Percentiles rank a stretch among this genome's conserved stretches.
Conservation (phyloP, 2,113 vertebrate genomes). For the Monopterus albus region DNA sequence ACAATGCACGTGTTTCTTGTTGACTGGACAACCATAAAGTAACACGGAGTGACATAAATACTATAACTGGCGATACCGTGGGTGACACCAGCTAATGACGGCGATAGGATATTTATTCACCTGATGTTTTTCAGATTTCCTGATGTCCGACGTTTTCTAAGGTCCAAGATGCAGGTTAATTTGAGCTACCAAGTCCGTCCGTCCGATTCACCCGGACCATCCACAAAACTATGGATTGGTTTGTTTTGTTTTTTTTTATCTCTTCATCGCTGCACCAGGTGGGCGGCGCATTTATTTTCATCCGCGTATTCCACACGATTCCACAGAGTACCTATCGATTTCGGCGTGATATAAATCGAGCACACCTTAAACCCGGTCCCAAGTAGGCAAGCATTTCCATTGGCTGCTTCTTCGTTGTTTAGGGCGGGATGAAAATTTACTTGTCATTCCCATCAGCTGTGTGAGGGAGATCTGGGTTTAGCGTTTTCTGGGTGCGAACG, state of each 20-base stretch:
- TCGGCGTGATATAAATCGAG: not conserved
- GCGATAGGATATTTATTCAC: constrained; percentile 33
- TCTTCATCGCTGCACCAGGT: accelerated
- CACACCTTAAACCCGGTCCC: not conserved
- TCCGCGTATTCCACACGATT: not conserved
- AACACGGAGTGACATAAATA: constrained; percentile 56
- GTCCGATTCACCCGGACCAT: not conserved
- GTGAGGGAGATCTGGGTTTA: not conserved
- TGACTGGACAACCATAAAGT: constrained; percentile 68
- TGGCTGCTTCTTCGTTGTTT: constrained; percentile 14
- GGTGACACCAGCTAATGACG: not conserved
- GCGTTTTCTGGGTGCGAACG: not conserved
- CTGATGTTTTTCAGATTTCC: constrained; percentile 34
- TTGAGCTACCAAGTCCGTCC: not conserved
- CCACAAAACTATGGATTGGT: not conserved
- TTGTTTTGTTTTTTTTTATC: not conserved
- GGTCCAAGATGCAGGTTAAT: not conserved
- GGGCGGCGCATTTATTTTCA: constrained; percentile 20
- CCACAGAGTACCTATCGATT: too few species aligned
- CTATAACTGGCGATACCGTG: not conserved
- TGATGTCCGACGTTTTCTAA: constrained; percentile 16
- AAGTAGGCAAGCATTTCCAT: constrained; percentile 9
- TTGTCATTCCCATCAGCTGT: constrained; percentile 56
- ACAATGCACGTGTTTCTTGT: constrained; percentile 58
- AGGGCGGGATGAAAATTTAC: not conserved